phyloP scores from a whole-genome alignment of 2,113 vertebrate species.

The Potamarius usumacintae region DNA sequence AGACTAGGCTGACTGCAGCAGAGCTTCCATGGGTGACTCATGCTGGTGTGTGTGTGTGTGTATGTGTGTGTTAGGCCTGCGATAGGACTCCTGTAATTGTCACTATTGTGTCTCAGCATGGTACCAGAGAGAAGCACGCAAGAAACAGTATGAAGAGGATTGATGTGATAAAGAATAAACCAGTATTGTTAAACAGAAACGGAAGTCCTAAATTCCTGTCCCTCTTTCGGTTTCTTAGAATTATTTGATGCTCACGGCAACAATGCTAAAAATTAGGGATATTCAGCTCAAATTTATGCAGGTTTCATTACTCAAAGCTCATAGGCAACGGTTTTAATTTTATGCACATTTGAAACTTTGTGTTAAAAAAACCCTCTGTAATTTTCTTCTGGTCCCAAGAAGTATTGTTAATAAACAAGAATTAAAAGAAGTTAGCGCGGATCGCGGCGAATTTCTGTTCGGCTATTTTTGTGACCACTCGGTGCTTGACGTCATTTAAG shows the following conservation, averaged over 20 bases:
- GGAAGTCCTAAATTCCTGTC: constrained; percentile 6
- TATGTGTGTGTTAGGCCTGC: constrained; percentile 14
- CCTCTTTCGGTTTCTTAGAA: constrained; percentile 21
- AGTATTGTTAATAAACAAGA: too few species aligned
- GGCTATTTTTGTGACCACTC: too few species aligned
- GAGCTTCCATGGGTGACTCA: constrained; percentile 37
- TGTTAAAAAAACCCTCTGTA: too few species aligned
- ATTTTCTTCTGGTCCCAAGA: too few species aligned
- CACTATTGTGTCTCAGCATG: constrained; percentile 23
- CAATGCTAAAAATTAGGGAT: background rate
- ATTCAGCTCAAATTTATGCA: background rate
- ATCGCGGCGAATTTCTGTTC: too few species aligned
- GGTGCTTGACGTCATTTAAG: too few species aligned
- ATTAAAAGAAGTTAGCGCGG: too few species aligned
- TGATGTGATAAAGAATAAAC: constrained; percentile 16
- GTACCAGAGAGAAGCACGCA: background rate
- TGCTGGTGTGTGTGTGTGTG: constrained; percentile 31
- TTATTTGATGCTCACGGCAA: background rate
- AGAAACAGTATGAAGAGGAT: background rate
- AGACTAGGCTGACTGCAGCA: constrained; percentile 35
- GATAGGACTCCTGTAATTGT: constrained; percentile 22
- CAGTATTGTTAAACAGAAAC: constrained; percentile 9
- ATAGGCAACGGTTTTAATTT: too few species aligned
- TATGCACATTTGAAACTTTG: too few species aligned
- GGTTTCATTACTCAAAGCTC: too few species aligned